A percentile compares a stretch with the other conserved stretches of the same genome.
These are phyloP conservation scores for Acanthiza pusilla DNA, from an alignment of 2,797 vertebrate genomes.

Conservation along the genomic window DNA sequence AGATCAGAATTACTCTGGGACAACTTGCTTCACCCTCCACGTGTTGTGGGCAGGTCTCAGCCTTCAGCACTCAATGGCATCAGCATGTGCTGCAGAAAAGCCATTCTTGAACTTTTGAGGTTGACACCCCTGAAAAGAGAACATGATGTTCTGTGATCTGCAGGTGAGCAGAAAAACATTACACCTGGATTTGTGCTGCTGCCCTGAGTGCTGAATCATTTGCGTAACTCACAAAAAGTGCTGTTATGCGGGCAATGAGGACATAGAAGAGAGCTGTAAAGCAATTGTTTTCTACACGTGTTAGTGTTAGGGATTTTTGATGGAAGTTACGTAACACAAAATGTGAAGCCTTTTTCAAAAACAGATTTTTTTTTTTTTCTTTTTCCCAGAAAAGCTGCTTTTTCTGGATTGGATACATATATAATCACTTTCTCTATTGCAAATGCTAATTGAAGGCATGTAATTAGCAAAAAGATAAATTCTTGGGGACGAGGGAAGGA, in stretches of 20 bases:
- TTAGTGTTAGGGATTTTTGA: background rate
- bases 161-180: constrained; percentile 9
- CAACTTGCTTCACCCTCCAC: background rate
- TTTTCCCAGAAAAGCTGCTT: background rate
- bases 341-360: background rate
- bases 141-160: background rate
- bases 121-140: background rate
- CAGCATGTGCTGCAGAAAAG: background rate
- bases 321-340: background rate
- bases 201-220: background rate
- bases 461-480: background rate
- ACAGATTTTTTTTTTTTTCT: background rate
- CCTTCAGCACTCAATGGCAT: background rate
- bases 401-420: background rate
- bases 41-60: background rate
- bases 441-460: constrained; percentile 23
- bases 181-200: background rate
- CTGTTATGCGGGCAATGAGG: background rate
- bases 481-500: background rate
- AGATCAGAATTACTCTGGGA: background rate
- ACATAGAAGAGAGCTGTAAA: background rate
- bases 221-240: background rate
- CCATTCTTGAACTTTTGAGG: background rate
- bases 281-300: background rate
- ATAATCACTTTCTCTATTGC: constrained; percentile 42